A percentile compares a stretch with the other conserved stretches of the same genome.
phyloP scores from a whole-genome alignment of 2,113 vertebrate genomes.

The Campylorhamphus procurvoides region DNA sequence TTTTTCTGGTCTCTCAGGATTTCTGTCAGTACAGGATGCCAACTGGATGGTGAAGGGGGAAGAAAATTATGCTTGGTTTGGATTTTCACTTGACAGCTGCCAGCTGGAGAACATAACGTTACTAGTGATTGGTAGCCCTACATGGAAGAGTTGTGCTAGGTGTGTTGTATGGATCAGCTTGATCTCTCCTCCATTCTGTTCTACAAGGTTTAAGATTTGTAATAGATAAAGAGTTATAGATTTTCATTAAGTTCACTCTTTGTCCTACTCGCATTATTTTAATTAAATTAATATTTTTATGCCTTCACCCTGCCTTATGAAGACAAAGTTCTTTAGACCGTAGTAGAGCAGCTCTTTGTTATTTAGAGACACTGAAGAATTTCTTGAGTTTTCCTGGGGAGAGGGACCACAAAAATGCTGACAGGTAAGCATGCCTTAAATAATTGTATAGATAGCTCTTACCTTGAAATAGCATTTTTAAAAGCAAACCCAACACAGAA shows the following conservation, averaged over 20 bases:
- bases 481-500: background rate
- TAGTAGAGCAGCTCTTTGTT: background rate
- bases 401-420: background rate
- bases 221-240: background rate
- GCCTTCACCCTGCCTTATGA: background rate
- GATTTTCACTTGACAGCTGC: slow-evolving; percentile 71
- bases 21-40: slow-evolving; percentile 60
- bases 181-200: background rate
- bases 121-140: slow-evolving; percentile 76
- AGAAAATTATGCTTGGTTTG: slow-evolving; percentile 79
- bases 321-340: background rate
- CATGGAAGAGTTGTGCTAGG: slow-evolving; percentile 69
- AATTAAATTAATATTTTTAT: background rate
- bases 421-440: background rate
- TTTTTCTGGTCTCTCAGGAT: slow-evolving; percentile 45
- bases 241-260: background rate
- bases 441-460: background rate
- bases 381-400: background rate
- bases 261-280: background rate
- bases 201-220: background rate
- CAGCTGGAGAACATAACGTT: slow-evolving; percentile 41
- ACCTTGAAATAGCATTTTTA: background rate
- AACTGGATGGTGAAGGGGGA: slow-evolving; percentile 73
- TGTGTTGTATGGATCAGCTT: background rate
- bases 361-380: background rate